Evolutionary conservation across 2,113 vertebrate genomes (phyloP).

Genomic region (Symphodus melops): DNA sequence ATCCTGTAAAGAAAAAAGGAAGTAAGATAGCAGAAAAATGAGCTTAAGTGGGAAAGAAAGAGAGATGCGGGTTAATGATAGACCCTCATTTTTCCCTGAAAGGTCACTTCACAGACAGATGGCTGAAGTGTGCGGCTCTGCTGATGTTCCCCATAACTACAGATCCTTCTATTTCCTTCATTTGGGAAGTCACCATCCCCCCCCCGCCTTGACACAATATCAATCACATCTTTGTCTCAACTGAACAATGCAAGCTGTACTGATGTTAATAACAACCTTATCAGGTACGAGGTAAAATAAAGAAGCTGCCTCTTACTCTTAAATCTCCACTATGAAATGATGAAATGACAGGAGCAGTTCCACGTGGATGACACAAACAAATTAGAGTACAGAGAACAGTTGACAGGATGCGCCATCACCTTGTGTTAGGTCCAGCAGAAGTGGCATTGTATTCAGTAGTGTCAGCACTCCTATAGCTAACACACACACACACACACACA

Average conservation of each 20-base stretch:
- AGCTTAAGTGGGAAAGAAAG: background rate
- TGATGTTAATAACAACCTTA: slow-evolving; percentile 52
- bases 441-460: slow-evolving; percentile 52
- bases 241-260: slow-evolving; percentile 42
- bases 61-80: slow-evolving; percentile 51
- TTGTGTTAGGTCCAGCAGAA: slow-evolving; percentile 64
- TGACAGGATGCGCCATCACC: slow-evolving; percentile 65
- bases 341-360: slow-evolving; percentile 46
- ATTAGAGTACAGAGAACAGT: slow-evolving; percentile 47
- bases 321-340: slow-evolving; percentile 39
- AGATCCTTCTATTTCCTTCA: slow-evolving; percentile 66
- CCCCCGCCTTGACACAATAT: slow-evolving; percentile 50
- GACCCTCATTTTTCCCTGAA: slow-evolving; percentile 84
- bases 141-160: slow-evolving; percentile 81
- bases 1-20: slow-evolving; percentile 18
- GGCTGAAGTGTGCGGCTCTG: slow-evolving; percentile 75
- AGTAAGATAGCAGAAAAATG: slow-evolving; percentile 20
- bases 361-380: slow-evolving; percentile 56
- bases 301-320: slow-evolving; percentile 37
- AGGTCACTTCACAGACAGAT: slow-evolving; percentile 85
- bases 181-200: slow-evolving; percentile 51
- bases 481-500: slow-evolving; percentile 28
- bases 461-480: slow-evolving; percentile 62
- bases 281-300: slow-evolving; percentile 49
- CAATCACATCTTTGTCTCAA: slow-evolving; percentile 48